Evolutionary conservation across 2,113 vertebrate species (phyloP).

Genomic region (Leptobrachium ailaonicum): DNA sequence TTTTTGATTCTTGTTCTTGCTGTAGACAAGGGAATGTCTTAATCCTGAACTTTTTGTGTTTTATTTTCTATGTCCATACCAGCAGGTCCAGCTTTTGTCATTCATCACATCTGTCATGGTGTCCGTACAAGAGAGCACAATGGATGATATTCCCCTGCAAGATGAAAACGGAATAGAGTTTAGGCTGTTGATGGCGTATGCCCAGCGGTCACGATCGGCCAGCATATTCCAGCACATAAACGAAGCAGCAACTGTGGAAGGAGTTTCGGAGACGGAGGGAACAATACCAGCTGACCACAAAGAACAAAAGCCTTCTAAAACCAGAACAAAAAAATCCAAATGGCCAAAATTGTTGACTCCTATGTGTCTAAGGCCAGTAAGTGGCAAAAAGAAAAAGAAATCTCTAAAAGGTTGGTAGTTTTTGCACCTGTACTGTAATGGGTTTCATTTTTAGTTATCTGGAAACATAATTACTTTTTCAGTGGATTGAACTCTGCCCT

Average conservation of each 20-base stretch:
- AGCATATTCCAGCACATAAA: background rate
- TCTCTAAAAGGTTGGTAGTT: too few species aligned
- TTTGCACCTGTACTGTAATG: too few species aligned
- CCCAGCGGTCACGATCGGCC: conserved; percentile 48
- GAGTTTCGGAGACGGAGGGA: accelerated
- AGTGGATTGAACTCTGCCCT: too few species aligned
- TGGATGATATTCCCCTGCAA: conserved; percentile 60
- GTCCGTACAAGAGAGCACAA: background rate
- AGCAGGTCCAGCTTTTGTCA: too few species aligned
- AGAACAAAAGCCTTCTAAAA: accelerated
- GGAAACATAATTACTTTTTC: too few species aligned
- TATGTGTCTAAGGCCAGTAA: background rate
- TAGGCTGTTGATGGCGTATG: conserved; percentile 60
- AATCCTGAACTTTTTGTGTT: too few species aligned
- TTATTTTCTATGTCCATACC: too few species aligned
- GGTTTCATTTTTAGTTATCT: too few species aligned
- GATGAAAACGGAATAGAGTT: conserved; percentile 62
- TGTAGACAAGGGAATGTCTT: too few species aligned
- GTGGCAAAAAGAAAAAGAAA: background rate
- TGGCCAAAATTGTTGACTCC: background rate
- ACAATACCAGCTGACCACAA: background rate
- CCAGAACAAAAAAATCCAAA: conserved; percentile 29
- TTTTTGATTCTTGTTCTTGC: too few species aligned
- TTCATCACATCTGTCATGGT: too few species aligned
- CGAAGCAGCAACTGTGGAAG: background rate